phyloP scores from a whole-genome alignment of 1,140 invertebrate species.

The Pantala flavescens region DNA sequence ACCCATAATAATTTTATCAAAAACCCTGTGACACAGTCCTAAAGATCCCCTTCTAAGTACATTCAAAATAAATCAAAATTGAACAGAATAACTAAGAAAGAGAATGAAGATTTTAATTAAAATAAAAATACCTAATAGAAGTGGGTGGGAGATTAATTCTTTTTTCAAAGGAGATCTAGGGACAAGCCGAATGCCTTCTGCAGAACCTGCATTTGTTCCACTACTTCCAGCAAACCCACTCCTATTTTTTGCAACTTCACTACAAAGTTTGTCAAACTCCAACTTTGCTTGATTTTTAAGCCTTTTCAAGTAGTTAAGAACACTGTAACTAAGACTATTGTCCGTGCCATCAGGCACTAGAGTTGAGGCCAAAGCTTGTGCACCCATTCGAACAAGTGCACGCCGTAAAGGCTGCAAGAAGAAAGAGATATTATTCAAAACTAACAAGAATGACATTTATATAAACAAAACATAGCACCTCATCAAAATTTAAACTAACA shows the following conservation, averaged over 20 bases:
- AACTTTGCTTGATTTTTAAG: constrained; percentile 92
- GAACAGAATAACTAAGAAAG: no score
- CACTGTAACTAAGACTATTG: constrained; percentile 83
- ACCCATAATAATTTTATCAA: no score
- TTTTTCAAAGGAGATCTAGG: constrained; percentile 55
- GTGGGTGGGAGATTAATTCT: constrained; percentile 66
- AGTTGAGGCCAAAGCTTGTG: constrained; percentile 60
- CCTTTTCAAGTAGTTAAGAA: constrained; percentile 89
- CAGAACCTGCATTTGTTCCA: constrained; percentile 13
- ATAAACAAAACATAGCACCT: neutral
- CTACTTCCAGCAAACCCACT: constrained; percentile 25
- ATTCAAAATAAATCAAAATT: no score
- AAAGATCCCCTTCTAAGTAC: no score
- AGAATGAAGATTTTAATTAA: no score
- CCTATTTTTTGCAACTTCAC: constrained; percentile 50
- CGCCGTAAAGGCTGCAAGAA: constrained; percentile 67
- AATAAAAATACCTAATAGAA: constrained; percentile 52
- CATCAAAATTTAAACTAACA: constrained; percentile 15
- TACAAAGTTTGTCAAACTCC: constrained; percentile 86
- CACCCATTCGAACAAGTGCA: constrained; percentile 83
- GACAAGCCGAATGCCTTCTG: constrained; percentile 63
- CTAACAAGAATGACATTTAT: constrained; percentile 20
- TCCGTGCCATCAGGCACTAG: constrained; percentile 87
- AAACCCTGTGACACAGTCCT: no score
- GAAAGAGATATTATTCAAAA: neutral